A percentile compares a stretch with the other conserved stretches of the same genome.
phyloP scores from a whole-genome alignment of 2,797 vertebrate genomes.

The Betta splendens region DNA sequence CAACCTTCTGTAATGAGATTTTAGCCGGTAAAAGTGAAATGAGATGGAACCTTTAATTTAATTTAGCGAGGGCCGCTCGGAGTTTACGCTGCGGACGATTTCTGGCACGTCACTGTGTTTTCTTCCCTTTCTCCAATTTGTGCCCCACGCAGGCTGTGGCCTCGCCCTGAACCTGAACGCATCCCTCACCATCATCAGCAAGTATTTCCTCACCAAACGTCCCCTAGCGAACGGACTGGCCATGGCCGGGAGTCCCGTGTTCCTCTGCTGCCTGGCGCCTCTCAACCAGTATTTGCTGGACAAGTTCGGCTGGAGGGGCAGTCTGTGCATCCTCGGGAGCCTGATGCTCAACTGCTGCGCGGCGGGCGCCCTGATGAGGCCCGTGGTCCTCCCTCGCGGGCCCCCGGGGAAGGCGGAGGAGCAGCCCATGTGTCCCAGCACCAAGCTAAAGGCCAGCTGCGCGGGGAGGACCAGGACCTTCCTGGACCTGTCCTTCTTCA shows the following conservation, averaged over 20 bases:
- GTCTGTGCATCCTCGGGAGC: constrained; percentile 85
- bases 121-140: constrained; percentile 14
- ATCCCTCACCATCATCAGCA: constrained; percentile 88
- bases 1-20: constrained; percentile 76
- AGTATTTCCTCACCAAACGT: constrained; percentile 84
- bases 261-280: constrained; percentile 83
- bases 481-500: constrained; percentile 85
- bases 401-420: constrained; percentile 29
- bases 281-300: constrained; percentile 83
- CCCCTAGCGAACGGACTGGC: constrained; percentile 85
- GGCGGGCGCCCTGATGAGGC: constrained; percentile 86
- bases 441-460: constrained; percentile 53
- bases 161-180: constrained; percentile 88
- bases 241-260: constrained; percentile 86
- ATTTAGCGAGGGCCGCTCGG: constrained; percentile 54
- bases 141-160: constrained; percentile 79
- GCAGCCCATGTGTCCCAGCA: neutral
- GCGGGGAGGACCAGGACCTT: constrained; percentile 69
- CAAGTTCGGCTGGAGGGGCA: constrained; percentile 86
- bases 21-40: constrained; percentile 75
- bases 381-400: constrained; percentile 39
- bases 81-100: constrained; percentile 38
- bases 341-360: constrained; percentile 87
- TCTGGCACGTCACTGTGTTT: constrained; percentile 33
- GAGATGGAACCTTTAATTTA: constrained; percentile 76